Conservation (phyloP, 2,113 vertebrate species). For the Mormoops blainvillei region DNA sequence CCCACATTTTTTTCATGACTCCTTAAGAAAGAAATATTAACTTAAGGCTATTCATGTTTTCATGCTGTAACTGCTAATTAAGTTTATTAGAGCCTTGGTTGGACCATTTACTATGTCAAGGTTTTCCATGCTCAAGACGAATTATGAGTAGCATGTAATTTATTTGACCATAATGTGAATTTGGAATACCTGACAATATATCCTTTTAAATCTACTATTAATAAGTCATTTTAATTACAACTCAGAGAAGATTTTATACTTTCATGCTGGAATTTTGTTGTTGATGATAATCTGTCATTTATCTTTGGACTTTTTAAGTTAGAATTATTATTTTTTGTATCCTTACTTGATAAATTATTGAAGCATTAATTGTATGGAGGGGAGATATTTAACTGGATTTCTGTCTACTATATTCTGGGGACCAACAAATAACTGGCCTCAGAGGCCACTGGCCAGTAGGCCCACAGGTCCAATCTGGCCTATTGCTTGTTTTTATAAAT, state of each 20-base stretch:
- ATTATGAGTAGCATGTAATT: constrained; percentile 53
- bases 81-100: constrained; percentile 60
- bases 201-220: constrained; percentile 56
- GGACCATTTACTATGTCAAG: constrained; percentile 39
- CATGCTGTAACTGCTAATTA: constrained; percentile 61
- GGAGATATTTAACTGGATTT: neutral
- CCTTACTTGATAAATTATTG: constrained; percentile 16
- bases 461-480: neutral
- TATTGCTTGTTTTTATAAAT: neutral
- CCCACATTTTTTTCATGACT: constrained; percentile 11
- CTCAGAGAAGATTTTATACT: constrained; percentile 21
- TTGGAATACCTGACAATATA: constrained; percentile 51
- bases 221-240: constrained; percentile 69
- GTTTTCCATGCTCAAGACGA: constrained; percentile 50
- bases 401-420: neutral
- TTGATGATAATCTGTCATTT: constrained; percentile 23
- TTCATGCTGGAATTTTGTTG: constrained; percentile 3
- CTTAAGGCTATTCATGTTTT: constrained; percentile 47
- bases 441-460: neutral
- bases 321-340: constrained; percentile 39
- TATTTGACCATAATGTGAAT: constrained; percentile 56
- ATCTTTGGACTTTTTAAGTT: constrained; percentile 25
- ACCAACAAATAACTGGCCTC: neutral
- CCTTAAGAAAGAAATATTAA: constrained; percentile 44
- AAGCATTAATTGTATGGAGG: neutral